Percentiles rank a stretch among this genome's conserved stretches.
Evolutionary conservation across 1,140 invertebrate genomes (phyloP).

Genomic region (Portunus trituberculatus): DNA sequence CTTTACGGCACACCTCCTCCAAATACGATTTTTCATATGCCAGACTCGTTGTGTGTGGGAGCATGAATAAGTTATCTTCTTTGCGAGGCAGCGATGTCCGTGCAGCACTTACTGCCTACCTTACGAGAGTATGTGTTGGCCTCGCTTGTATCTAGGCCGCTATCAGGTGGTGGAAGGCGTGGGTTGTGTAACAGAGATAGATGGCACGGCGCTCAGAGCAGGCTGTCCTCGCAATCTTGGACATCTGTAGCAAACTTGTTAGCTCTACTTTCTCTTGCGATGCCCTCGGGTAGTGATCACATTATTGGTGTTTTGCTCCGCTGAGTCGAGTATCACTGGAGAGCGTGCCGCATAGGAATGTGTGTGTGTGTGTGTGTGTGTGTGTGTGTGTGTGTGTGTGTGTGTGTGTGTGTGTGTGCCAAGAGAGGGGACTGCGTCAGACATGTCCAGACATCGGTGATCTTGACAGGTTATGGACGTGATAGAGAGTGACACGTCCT

Average conservation of each 20-base stretch:
- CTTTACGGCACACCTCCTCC: neutral
- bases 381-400: slow-evolving; percentile 28
- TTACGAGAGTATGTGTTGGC: slow-evolving; percentile 5
- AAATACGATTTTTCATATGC: neutral
- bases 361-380: slow-evolving; percentile 50
- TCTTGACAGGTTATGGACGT: slow-evolving; percentile 10
- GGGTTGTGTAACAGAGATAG: slow-evolving; percentile 3
- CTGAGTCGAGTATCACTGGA: slow-evolving; percentile 33
- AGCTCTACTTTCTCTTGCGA: neutral
- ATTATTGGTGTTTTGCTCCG: slow-evolving; percentile 43
- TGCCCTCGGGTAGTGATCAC: neutral
- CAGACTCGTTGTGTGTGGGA: neutral
- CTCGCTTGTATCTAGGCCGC: neutral
- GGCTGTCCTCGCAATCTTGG: slow-evolving; percentile 38
- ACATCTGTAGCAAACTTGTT: slow-evolving; percentile 37
- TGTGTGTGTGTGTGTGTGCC: neutral
- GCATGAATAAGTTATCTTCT: neutral
- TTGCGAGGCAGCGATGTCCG: neutral
- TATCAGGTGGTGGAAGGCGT: neutral
- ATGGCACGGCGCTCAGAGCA: neutral
- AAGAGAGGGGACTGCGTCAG: neutral
- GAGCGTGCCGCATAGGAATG: slow-evolving; percentile 62
- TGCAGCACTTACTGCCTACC: neutral
- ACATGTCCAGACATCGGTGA: neutral
- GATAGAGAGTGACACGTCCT: neutral